Evolutionary conservation across 2,888 invertebrate species (phyloP), one percentile per base, ranked within the genome.

Genomic region (Leptinotarsa haldemani): DNA sequence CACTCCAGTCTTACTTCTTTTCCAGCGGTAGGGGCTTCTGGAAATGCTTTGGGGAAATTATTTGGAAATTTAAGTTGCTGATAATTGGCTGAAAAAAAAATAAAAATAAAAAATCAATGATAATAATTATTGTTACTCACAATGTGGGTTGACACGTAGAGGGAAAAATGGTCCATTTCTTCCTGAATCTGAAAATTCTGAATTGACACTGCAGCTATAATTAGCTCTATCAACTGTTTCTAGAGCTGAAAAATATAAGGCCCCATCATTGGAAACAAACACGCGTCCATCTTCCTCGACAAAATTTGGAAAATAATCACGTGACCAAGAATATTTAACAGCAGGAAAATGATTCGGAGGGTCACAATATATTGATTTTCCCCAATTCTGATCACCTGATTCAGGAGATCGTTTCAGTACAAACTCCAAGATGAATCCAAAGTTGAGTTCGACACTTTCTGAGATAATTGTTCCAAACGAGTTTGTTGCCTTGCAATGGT

Each of bases 11-110:
- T 90, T 18, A 98, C 95, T 87, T 97, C 94, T 83, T 95, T 93
- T 0, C 97, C 97, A 22, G 95, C 96, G 75, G 94, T 89, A 0
- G 98, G 97, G 25, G 97, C 96, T 86, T 96, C 96, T 0, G 98
- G 98, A 84, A 97, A 98, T 0, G 95, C 93, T 89, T 97, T 97
- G 0, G 98, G 98, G 82, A 99, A 99, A 83, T 95, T 96, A 85
- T 96, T 97, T 0, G 97, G 94, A 84, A 98, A 97, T 84, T 96
- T 94, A 56, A 98, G 88, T 46, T 68, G 68, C 56, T 68, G 67
- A 46, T 61, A 61, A 61, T 61, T 40, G 65, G 48, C 64, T 52
- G 86, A 86, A 81, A 77, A 67, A 73, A 22, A 18, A 65, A 52
- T n/a, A 68, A 53, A 69, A 56, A 22, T 47, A 5, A n/a, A 15